Conservation (phyloP, 2,113 vertebrate species). For the Deroptyus accipitrinus region DNA sequence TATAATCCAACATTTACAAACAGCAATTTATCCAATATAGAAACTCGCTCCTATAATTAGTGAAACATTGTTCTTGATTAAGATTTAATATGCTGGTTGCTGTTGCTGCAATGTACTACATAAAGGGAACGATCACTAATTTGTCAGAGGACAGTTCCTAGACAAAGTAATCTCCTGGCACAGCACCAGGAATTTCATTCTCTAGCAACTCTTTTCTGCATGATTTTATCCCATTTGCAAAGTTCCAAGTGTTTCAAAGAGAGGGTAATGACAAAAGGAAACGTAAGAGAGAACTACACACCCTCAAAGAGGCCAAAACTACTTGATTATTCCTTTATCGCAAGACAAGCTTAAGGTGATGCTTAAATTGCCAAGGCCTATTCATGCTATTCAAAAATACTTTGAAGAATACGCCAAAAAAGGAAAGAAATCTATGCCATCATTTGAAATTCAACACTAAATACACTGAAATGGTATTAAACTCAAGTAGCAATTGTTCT, state of each 20-base stretch:
- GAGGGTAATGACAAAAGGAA: not conserved
- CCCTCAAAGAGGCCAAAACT: not conserved
- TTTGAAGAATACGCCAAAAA: not conserved
- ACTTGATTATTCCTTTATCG: not conserved
- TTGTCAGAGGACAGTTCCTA: slow-evolving; percentile 60
- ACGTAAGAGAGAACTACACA: not conserved
- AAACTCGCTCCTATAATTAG: slow-evolving; percentile 72
- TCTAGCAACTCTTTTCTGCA: not conserved
- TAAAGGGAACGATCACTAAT: slow-evolving; percentile 35
- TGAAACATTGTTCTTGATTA: slow-evolving; percentile 75
- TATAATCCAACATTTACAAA: slow-evolving; percentile 74
- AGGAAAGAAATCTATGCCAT: not conserved
- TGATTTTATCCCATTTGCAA: not conserved
- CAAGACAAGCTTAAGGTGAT: not conserved
- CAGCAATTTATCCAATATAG: slow-evolving; percentile 68
- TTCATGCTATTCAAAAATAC: not conserved
- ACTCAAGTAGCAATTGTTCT: not conserved
- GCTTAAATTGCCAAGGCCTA: not conserved
- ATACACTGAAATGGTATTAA: not conserved
- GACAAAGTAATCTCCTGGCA: slow-evolving; percentile 47
- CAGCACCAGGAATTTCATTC: slow-evolving; percentile 8
- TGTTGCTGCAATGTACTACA: slow-evolving; percentile 38
- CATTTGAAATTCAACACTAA: not conserved
- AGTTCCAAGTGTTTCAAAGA: not conserved
- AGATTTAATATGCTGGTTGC: slow-evolving; percentile 67